These are phyloP conservation scores for Antechinus stuartii DNA, from an alignment of 2,113 vertebrate species.

Conservation along the genomic window DNA sequence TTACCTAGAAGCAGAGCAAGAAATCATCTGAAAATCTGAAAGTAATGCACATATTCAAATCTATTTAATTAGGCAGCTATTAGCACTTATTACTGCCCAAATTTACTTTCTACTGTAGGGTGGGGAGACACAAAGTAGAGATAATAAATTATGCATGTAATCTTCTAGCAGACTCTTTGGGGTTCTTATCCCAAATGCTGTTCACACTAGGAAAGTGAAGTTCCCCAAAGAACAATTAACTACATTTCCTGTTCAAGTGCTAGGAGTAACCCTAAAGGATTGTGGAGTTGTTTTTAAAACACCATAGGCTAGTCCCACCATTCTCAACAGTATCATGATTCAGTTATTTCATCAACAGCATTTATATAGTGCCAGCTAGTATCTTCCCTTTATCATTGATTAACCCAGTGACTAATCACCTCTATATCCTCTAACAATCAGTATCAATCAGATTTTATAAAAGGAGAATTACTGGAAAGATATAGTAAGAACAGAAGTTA, in stretches of 20 bases:
- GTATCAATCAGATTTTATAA: neutral
- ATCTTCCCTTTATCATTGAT: neutral
- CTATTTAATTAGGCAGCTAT: neutral
- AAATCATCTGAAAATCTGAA: neutral
- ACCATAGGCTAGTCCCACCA: neutral
- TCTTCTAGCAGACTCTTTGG: neutral
- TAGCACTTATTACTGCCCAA: neutral
- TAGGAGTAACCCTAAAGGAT: neutral
- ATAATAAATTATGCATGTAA: neutral
- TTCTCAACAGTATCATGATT: neutral
- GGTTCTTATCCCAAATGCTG: neutral
- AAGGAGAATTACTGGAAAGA: neutral
- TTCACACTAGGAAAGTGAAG: neutral
- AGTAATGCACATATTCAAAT: neutral
- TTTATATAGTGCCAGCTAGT: neutral
- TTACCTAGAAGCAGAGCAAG: neutral
- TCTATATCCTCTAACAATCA: neutral
- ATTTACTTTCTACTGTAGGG: neutral
- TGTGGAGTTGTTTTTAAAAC: neutral
- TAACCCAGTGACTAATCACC: neutral
- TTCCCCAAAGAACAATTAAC: neutral
- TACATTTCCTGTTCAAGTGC: neutral
- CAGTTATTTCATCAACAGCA: neutral
- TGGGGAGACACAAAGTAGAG: neutral
- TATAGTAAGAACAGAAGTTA: neutral